Conservation (phyloP, 2,888 invertebrate genomes). For the Galeopsomyia nigrocyanea region DNA sequence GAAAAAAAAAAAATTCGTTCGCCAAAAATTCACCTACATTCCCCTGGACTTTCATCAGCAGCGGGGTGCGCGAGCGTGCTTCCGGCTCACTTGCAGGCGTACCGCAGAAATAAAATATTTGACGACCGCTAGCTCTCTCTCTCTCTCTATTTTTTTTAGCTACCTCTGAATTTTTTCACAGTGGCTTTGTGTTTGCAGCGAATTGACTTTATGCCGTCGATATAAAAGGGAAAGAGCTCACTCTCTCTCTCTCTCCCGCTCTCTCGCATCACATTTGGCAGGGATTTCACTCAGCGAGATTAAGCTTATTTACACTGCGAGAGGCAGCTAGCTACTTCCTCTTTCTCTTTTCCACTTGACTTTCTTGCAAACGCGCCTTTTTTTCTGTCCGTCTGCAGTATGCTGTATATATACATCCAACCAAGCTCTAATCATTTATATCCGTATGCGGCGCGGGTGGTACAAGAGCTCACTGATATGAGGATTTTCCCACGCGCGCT, state of each 20-base stretch:
- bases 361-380: slow-evolving; percentile 8
- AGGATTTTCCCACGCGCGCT: slow-evolving; percentile 46
- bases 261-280: slow-evolving; percentile 65
- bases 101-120: slow-evolving; percentile 14
- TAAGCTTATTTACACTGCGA: slow-evolving; percentile 64
- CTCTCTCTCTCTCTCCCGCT: no score
- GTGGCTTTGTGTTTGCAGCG: no score
- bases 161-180: no score
- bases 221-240: slow-evolving; percentile 35
- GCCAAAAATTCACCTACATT: slow-evolving; percentile 38
- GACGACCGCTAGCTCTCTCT: slow-evolving; percentile 18
- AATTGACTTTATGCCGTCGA: slow-evolving; percentile 13
- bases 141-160: no score
- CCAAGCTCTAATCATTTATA: slow-evolving; percentile 52
- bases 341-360: slow-evolving; percentile 1
- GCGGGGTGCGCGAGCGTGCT: neutral
- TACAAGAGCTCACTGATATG: slow-evolving; percentile 47
- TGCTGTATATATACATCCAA: slow-evolving; percentile 7
- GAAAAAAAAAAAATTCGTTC: slow-evolving; percentile 10
- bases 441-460: slow-evolving; percentile 49
- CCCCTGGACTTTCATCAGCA: neutral
- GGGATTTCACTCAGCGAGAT: slow-evolving; percentile 67
- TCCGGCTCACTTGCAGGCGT: neutral
- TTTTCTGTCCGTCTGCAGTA: neutral
- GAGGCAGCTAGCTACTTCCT: neutral